Base-by-base conservation (phyloP, 2,113 vertebrate species). In the Gallinago undulata region DNA sequence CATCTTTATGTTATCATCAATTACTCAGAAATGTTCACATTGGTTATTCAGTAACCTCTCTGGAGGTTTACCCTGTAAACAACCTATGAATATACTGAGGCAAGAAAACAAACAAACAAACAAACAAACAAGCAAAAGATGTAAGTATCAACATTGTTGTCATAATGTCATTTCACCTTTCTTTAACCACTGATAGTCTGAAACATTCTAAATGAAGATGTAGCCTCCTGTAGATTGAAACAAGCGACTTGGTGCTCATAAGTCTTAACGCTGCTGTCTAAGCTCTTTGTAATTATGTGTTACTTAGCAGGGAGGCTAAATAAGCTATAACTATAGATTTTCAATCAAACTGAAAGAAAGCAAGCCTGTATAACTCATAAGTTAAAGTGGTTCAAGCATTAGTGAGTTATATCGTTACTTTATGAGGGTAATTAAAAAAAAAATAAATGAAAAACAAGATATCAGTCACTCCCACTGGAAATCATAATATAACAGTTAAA, bases 311-410 rank as follows among this genome's bases (percentile, higher is more conserved):
- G 16, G 55, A 92, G 14, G 11, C 47, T 80, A 78, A 7, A 31
- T 51, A 82, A 76, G 2, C 50, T 5, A 9, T 51, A 83, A 83
- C 37, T 41, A 66, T 15, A 77, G 30, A 78, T 96, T 90, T 96
- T 89, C 51, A n/a, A 89, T 96, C 76, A 94, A 95, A 93, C 19
- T 50, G 56, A 68, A 68, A 81, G 37, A 22, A 77, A 84, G 31
- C 17, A 94, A 90, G 56, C 4, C 7, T 50, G 30, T 64, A 60
- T 81, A 92, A 96, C 35, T 90, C 51, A 47, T n/a, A 91, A 87
- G 45, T 69, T 39, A 92, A 91, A 92, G 37, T 66, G 43, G 30
- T 50, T 25, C 59, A 70, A 24, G 27, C 27, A 82, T 53, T 87
- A 57, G 8, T 93, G 75, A 90, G 19, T 87, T 92, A 84, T 84